Conservation (phyloP, 64 coral and sea anemone species). For the Cladopsammia gracilis region DNA sequence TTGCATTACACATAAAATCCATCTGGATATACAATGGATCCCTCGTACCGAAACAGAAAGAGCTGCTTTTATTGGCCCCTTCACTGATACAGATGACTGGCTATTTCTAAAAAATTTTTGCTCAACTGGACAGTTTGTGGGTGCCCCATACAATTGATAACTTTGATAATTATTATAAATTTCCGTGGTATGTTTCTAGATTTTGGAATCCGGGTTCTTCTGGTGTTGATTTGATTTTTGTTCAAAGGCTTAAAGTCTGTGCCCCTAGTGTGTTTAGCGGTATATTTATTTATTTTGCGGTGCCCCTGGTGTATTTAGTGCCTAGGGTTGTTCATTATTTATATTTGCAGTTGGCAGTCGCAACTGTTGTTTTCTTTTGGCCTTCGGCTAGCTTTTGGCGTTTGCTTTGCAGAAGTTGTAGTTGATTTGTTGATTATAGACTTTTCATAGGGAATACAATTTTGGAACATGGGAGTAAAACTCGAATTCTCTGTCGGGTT, state of each 20-base stretch:
- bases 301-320: too few species aligned
- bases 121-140: too few species aligned
- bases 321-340: constrained; percentile 15
- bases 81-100: too few species aligned
- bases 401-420: not conserved
- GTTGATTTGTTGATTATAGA: not conserved
- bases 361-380: not conserved
- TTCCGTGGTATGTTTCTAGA: constrained; percentile 24
- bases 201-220: constrained; percentile 34
- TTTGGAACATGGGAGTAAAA: not conserved
- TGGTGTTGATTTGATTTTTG: not conserved
- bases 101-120: too few species aligned
- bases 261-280: constrained; percentile 8
- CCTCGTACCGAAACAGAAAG: too few species aligned
- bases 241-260: constrained; percentile 4
- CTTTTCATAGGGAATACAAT: not conserved
- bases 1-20: too few species aligned
- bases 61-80: too few species aligned
- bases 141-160: too few species aligned
- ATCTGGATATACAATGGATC: too few species aligned
- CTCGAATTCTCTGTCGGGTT: not conserved
- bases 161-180: too few species aligned
- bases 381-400: constrained; percentile 13
- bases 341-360: not conserved
- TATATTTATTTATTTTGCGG: too few species aligned